Conservation (phyloP, 2,797 vertebrate species). For the Acridotheres tristis region DNA sequence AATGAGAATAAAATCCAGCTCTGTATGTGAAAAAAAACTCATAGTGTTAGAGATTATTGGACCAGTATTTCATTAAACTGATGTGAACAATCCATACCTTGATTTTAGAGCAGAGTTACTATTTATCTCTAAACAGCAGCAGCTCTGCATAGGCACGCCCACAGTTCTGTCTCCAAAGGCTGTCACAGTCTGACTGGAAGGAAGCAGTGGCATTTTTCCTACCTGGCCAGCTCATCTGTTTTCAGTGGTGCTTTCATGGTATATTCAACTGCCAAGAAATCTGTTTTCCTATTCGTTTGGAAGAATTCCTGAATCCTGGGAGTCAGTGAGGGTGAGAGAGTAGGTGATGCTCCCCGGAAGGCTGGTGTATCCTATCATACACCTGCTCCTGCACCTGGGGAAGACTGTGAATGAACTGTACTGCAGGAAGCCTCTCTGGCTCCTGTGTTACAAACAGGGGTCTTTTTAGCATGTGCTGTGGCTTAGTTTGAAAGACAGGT, state of each 20-base stretch:
- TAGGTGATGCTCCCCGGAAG: background rate
- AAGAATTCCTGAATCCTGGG: background rate
- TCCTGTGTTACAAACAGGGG: accelerated
- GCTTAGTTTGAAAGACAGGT: background rate
- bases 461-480: background rate
- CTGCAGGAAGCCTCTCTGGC: background rate
- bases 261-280: background rate
- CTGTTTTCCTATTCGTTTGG: background rate
- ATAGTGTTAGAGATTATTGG: background rate
- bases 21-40: background rate
- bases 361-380: background rate
- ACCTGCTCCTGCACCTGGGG: background rate
- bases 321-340: background rate
- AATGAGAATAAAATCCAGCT: background rate
- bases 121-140: background rate
- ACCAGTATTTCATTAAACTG: background rate
- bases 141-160: accelerated
- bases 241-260: background rate
- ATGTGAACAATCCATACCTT: background rate
- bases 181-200: background rate
- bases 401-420: background rate
- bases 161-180: background rate
- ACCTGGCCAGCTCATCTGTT: background rate
- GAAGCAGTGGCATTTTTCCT: background rate
- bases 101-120: background rate